Percentiles rank a stretch among this genome's conserved stretches.
Conservation (phyloP, 37 sponge, comb jelly and placozoan genomes). For the Lycopodina hypogea region DNA sequence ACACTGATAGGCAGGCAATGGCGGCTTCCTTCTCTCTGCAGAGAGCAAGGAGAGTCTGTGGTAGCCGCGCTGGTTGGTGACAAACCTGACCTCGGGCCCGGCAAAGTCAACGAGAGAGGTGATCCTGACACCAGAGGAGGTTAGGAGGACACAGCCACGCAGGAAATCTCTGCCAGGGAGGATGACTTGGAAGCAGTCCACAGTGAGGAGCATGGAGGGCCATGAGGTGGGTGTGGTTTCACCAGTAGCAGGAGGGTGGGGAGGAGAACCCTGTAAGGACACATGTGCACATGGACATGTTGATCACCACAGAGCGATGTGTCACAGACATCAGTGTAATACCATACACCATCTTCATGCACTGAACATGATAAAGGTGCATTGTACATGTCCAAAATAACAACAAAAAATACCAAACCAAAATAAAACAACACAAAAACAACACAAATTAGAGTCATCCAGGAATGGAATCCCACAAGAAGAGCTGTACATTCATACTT, state of each 20-base stretch:
- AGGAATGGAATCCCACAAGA: too few relatives aligned
- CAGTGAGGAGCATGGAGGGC: slow-evolving; percentile 39
- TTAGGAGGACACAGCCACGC: slow-evolving; percentile 23
- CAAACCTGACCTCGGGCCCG: slow-evolving; percentile 29
- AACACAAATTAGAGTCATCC: too few relatives aligned
- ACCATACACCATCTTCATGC: too few relatives aligned
- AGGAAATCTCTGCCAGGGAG: slow-evolving; percentile 26
- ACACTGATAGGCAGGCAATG: slow-evolving; percentile 70
- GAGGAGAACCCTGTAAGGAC: too few relatives aligned
- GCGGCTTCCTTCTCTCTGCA: slow-evolving; percentile 44
- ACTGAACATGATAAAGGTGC: too few relatives aligned
- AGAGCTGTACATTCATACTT: too few relatives aligned
- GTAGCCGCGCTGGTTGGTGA: slow-evolving; percentile 32
- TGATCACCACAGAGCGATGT: too few relatives aligned
- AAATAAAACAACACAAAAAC: too few relatives aligned
- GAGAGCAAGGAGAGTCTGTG: slow-evolving; percentile 27
- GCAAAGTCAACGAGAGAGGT: slow-evolving; percentile 52
- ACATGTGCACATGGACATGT: too few relatives aligned
- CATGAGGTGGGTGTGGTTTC: neutral
- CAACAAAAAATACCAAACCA: too few relatives aligned
- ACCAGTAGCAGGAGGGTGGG: neutral
- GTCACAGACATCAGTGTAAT: too few relatives aligned
- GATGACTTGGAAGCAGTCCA: slow-evolving; percentile 44
- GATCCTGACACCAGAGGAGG: slow-evolving; percentile 11
- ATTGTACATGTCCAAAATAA: too few relatives aligned